phyloP scores from a whole-genome alignment of 2,113 vertebrate genomes.

The Lycaon pictus region DNA sequence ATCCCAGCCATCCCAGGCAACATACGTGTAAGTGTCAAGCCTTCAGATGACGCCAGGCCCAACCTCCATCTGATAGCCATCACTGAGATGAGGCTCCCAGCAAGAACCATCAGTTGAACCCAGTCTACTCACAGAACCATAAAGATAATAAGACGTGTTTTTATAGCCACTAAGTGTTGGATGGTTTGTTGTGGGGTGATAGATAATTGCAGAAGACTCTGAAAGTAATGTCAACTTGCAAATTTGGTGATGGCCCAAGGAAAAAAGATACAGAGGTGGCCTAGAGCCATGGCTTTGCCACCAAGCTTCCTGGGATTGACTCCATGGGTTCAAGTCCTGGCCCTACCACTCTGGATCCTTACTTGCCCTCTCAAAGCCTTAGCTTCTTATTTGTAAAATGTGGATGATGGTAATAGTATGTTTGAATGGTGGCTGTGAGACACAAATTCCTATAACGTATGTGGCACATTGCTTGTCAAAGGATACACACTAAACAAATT shows the following conservation, averaged over 20 bases:
- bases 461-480: background rate
- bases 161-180: background rate
- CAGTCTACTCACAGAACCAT: background rate
- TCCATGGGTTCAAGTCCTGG: background rate
- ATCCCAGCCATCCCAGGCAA: background rate
- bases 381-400: conserved; percentile 10
- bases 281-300: background rate
- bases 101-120: background rate
- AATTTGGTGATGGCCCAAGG: background rate
- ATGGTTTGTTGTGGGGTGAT: background rate
- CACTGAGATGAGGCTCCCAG: background rate
- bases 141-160: background rate
- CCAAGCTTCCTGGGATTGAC: background rate
- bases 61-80: background rate
- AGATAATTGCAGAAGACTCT: background rate
- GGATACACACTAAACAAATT: background rate
- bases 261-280: background rate
- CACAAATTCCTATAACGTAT: conserved; percentile 5
- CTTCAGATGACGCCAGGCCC: background rate
- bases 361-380: background rate
- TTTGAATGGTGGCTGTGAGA: background rate
- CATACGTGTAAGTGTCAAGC: background rate
- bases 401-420: background rate
- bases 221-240: background rate
- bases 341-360: background rate